Evolutionary conservation across 2,113 vertebrate genomes (phyloP).

Genomic region (Parus major): DNA sequence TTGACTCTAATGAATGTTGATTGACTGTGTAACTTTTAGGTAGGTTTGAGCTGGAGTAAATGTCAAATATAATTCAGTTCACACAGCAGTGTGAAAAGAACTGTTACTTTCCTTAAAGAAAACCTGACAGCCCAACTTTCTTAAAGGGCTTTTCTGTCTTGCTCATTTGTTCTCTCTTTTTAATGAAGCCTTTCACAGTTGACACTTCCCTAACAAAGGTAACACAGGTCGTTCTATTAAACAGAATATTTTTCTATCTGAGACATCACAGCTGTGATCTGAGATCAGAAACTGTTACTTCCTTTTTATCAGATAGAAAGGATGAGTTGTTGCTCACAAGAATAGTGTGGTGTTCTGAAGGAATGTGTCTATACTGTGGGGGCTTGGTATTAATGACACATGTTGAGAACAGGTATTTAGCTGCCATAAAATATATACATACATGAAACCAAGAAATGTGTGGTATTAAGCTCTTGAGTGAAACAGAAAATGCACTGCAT

Average conservation of each 20-base stretch:
- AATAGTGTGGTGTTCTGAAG: background rate
- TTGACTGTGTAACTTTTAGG: conserved; percentile 53
- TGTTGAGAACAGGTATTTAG: background rate
- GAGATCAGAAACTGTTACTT: conserved; percentile 31
- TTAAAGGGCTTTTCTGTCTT: conserved; percentile 51
- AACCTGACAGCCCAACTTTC: conserved; percentile 58
- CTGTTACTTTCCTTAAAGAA: conserved; percentile 36
- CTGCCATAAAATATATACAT: background rate
- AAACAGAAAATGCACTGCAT: background rate
- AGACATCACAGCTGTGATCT: background rate
- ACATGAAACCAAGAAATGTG: background rate
- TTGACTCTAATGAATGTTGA: conserved; percentile 53
- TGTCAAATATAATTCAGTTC: conserved; percentile 62
- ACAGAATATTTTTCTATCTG: conserved; percentile 19
- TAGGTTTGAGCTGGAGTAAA: conserved; percentile 53
- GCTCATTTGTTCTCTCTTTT: conserved; percentile 1
- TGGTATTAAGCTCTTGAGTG: background rate
- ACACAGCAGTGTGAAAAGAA: conserved; percentile 19
- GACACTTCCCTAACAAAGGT: conserved; percentile 38
- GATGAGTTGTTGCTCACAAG: background rate
- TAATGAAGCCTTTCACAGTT: conserved; percentile 46
- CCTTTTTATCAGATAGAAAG: background rate
- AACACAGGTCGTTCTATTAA: conserved; percentile 35
- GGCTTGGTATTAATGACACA: background rate
- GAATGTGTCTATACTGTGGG: background rate